Percentiles rank a stretch among this genome's conserved stretches.
phyloP scores from a whole-genome alignment of 2,888 invertebrate genomes.

The Pardosa pseudoannulata region DNA sequence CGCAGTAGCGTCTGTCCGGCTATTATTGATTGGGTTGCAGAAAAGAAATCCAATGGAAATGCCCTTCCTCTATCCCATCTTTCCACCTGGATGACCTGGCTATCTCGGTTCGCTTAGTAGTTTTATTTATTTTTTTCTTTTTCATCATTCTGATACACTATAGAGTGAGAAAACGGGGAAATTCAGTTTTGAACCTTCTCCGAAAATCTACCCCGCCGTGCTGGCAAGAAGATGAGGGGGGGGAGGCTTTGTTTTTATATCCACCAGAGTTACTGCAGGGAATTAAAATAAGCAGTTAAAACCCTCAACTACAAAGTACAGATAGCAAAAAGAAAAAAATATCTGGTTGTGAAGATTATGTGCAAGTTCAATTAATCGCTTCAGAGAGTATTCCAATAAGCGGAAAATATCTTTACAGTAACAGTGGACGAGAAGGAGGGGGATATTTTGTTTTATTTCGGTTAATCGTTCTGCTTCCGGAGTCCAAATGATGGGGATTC shows the following conservation, averaged over 20 bases:
- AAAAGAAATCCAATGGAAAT: slow-evolving; percentile 31
- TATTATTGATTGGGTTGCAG: slow-evolving; percentile 28
- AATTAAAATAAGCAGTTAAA: background rate
- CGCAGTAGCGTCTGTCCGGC: slow-evolving; percentile 21
- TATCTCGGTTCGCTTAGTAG: background rate
- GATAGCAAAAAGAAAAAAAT: background rate
- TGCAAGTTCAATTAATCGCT: background rate
- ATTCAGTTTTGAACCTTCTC: background rate
- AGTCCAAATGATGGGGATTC: no score
- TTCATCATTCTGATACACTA: background rate
- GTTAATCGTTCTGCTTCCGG: no score
- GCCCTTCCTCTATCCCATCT: slow-evolving; percentile 24
- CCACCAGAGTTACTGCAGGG: background rate
- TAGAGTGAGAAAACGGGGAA: background rate
- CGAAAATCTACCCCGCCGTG: background rate
- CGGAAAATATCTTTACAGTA: background rate
- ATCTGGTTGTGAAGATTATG: background rate
- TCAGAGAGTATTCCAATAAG: background rate
- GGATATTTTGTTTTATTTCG: no score
- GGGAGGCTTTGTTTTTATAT: no score
- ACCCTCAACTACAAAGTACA: background rate
- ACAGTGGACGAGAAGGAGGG: no score
- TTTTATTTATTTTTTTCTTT: no score
- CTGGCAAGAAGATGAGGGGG: background rate
- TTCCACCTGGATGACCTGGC: slow-evolving; percentile 10